These are phyloP conservation scores for Ridgeia piscesae DNA, from an alignment of 1,140 invertebrate species.

Conservation along the genomic window DNA sequence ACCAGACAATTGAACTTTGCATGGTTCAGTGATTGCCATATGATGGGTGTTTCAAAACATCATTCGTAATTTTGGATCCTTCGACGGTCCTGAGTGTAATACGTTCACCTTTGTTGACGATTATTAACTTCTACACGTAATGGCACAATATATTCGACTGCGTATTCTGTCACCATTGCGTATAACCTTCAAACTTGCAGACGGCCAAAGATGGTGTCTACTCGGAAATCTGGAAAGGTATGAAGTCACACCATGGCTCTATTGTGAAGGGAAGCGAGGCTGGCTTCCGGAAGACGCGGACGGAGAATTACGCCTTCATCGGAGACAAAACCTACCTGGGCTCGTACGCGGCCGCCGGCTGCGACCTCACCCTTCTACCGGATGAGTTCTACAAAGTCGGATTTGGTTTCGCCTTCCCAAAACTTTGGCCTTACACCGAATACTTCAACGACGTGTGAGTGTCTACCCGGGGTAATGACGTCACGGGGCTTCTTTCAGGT, in stretches of 20 bases:
- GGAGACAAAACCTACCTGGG: conserved; percentile 14
- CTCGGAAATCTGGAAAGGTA: conserved; percentile 11
- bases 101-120: no score
- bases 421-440: conserved; percentile 20
- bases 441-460: conserved; percentile 21
- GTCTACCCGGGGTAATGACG: no score
- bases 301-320: conserved; percentile 23
- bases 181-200: neutral
- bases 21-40: neutral
- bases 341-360: neutral
- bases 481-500: no score
- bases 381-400: conserved; percentile 20
- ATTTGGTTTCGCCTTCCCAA: conserved; percentile 16
- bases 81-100: no score
- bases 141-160: no score
- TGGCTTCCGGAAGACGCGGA: neutral
- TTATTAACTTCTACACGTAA: no score
- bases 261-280: neutral
- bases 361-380: neutral
- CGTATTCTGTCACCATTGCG: no score
- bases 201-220: conserved; percentile 12
- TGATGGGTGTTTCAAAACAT: neutral
- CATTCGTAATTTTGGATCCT: no score
- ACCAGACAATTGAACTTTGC: neutral
- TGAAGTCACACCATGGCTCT: neutral